phyloP scores from a whole-genome alignment of 2,113 vertebrate species.

The Mustelus asterias region DNA sequence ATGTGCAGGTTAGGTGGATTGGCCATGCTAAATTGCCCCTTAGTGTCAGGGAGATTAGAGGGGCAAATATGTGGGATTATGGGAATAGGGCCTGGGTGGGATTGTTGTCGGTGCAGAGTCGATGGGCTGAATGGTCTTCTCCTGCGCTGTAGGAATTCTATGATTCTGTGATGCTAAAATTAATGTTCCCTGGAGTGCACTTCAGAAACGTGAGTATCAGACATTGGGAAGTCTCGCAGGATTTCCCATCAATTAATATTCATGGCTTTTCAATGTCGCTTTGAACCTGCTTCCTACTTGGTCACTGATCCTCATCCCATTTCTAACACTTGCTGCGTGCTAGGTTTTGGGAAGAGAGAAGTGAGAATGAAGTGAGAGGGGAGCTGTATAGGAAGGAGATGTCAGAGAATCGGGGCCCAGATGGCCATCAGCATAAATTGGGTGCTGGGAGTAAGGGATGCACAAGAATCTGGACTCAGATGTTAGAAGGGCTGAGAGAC shows the following conservation, averaged over 20 bases:
- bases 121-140: too few species aligned
- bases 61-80: too few species aligned
- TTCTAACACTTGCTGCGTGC: background rate
- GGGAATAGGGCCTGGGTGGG: too few species aligned
- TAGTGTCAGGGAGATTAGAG: too few species aligned
- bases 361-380: background rate
- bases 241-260: background rate
- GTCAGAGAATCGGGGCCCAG: background rate
- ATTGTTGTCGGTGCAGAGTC: too few species aligned
- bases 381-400: background rate
- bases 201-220: background rate
- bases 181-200: background rate
- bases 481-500: background rate
- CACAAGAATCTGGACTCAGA: background rate
- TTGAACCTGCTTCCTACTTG: background rate
- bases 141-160: too few species aligned
- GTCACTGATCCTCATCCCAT: background rate
- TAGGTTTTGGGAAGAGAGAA: background rate
- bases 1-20: too few species aligned
- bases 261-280: background rate
- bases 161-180: background rate
- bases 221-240: background rate
- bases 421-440: background rate
- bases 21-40: too few species aligned
- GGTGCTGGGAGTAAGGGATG: background rate